These are phyloP conservation scores for Hyaena hyaena DNA, from an alignment of 2,113 vertebrate genomes.

Conservation along the genomic window DNA sequence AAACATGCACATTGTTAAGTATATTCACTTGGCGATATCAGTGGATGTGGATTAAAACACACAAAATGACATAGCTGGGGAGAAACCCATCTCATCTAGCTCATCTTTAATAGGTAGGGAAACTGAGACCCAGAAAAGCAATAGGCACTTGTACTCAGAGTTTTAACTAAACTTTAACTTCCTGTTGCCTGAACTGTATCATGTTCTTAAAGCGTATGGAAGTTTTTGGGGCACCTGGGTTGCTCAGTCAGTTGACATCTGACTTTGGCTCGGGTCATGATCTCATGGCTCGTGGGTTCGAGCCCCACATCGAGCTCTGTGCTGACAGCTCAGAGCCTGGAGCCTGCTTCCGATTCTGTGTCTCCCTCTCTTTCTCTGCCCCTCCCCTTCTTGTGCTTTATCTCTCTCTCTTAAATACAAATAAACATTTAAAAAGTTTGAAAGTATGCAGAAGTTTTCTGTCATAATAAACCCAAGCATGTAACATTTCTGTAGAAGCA, in stretches of 20 bases:
- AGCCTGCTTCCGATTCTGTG: no score
- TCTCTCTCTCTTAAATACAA: no score
- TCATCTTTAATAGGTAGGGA: neutral
- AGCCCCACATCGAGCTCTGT: no score
- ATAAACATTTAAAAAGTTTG: no score
- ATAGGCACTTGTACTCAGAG: neutral
- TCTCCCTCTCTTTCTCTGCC: no score
- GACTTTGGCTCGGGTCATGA: no score
- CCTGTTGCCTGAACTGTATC: neutral
- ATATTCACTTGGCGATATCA: neutral
- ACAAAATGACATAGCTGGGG: neutral
- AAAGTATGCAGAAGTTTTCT: neutral
- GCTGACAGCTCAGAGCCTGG: no score
- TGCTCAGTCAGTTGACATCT: no score
- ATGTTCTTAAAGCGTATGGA: neutral
- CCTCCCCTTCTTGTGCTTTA: no score
- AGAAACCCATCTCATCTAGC: neutral
- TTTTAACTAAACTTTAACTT: neutral
- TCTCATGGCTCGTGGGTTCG: no score
- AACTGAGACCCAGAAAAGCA: neutral
- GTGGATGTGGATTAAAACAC: neutral
- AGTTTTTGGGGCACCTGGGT: neutral
- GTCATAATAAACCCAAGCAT: neutral
- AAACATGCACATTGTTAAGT: neutral
- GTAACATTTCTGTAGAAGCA: neutral